Evolutionary conservation across 2,113 vertebrate genomes (phyloP).

Genomic region (Cromileptes altivelis): DNA sequence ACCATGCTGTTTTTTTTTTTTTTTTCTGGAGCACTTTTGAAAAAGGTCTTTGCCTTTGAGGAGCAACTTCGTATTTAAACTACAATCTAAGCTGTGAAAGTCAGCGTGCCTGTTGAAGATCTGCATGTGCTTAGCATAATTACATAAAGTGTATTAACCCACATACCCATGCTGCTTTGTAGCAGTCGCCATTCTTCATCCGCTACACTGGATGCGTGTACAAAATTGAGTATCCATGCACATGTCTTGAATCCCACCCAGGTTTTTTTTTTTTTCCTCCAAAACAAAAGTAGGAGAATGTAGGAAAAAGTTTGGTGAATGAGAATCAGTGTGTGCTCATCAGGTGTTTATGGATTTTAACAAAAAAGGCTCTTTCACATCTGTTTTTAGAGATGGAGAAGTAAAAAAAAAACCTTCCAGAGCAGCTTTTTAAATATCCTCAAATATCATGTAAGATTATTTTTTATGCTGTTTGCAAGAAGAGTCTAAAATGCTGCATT

Average conservation of each 20-base stretch:
- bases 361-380: not conserved
- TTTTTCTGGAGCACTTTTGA: not conserved
- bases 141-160: constrained; percentile 1
- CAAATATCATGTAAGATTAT: not conserved
- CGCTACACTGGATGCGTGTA: not conserved
- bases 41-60: not conserved
- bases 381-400: not conserved
- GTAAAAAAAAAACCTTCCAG: not conserved
- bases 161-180: not conserved
- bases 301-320: not conserved
- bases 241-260: not conserved
- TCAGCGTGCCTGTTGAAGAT: not conserved
- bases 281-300: not conserved
- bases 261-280: not conserved
- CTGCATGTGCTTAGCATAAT: not conserved
- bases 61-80: constrained; percentile 2
- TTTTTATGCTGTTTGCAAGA: not conserved
- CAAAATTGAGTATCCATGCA: not conserved
- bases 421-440: not conserved
- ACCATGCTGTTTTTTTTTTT: not conserved
- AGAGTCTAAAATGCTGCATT: not conserved
- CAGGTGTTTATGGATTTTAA: not conserved
- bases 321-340: not conserved
- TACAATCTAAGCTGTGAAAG: not conserved
- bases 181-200: not conserved